Conservation (phyloP, 2,888 invertebrate genomes). For the Thymelicus lineola region DNA sequence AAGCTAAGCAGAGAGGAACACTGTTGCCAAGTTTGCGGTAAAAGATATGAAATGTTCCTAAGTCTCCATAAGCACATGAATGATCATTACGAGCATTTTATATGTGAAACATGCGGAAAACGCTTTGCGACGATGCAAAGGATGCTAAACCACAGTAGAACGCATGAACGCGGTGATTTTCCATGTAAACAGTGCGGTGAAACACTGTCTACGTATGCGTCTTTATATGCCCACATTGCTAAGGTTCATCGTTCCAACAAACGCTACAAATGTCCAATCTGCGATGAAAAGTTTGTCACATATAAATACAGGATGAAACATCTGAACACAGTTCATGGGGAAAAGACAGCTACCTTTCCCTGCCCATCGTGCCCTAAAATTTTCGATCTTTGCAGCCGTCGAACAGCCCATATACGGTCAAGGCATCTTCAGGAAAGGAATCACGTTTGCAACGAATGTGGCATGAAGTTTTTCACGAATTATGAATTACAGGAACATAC, state of each 20-base stretch:
- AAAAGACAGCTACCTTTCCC: constrained; percentile 72
- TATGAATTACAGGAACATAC: constrained; percentile 84
- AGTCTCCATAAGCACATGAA: constrained; percentile 80
- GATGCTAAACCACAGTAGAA: constrained; percentile 72
- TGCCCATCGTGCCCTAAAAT: constrained; percentile 75
- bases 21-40: constrained; percentile 73
- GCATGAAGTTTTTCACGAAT: constrained; percentile 83
- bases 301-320: constrained; percentile 76
- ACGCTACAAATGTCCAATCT: constrained; percentile 77
- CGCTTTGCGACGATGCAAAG: constrained; percentile 72
- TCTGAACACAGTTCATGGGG: constrained; percentile 68
- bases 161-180: constrained; percentile 70
- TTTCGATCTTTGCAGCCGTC: constrained; percentile 72
- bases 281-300: constrained; percentile 75
- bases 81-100: constrained; percentile 75
- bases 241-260: constrained; percentile 72
- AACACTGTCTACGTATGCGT: constrained; percentile 64
- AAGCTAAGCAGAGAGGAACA: constrained; percentile 72
- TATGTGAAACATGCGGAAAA: constrained; percentile 79
- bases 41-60: constrained; percentile 75
- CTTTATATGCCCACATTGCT: constrained; percentile 69
- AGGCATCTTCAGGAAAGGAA: constrained; percentile 78
- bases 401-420: constrained; percentile 73
- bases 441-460: constrained; percentile 79
- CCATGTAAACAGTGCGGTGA: constrained; percentile 73